Evolutionary conservation across 2,888 invertebrate genomes (phyloP).

Genomic region (Philopedon plagiatum): DNA sequence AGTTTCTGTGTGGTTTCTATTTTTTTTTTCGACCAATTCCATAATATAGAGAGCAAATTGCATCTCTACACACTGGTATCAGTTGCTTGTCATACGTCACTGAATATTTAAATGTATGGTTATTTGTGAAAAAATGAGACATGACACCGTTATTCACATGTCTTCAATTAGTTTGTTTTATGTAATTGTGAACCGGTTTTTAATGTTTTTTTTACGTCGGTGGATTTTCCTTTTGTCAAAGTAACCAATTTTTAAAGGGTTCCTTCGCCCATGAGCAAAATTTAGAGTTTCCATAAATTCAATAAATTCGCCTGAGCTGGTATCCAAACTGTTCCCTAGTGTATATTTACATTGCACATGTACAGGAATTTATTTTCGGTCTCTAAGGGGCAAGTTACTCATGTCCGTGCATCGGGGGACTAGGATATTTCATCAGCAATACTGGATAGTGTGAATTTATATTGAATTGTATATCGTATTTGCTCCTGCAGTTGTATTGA

Average conservation of each 20-base stretch:
- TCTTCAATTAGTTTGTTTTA: too few species aligned
- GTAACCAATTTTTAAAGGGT: too few species aligned
- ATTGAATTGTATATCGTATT: conserved; percentile 3
- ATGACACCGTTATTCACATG: not conserved
- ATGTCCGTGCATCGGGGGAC: not conserved
- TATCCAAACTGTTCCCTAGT: not conserved
- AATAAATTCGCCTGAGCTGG: not conserved
- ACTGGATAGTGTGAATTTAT: conserved; percentile 20
- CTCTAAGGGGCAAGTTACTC: conserved; percentile 1
- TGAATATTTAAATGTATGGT: not conserved
- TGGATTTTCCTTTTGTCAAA: too few species aligned
- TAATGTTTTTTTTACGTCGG: too few species aligned
- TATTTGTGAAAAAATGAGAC: conserved; percentile 4
- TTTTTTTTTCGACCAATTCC: conserved; percentile 9
- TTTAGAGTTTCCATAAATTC: not conserved
- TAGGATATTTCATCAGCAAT: conserved; percentile 25
- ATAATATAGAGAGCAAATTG: not conserved
- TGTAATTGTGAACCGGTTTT: too few species aligned
- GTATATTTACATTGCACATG: conserved; percentile 4
- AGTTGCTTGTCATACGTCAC: not conserved
- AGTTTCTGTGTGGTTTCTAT: not conserved
- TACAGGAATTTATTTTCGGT: conserved; percentile 15
- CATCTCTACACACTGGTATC: not conserved
- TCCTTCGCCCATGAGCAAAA: not conserved
- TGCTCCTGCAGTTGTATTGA: too few species aligned